These are phyloP conservation scores for Thecocarcelia acutangulata DNA, from an alignment of 2,888 invertebrate species.

Conservation along the genomic window DNA sequence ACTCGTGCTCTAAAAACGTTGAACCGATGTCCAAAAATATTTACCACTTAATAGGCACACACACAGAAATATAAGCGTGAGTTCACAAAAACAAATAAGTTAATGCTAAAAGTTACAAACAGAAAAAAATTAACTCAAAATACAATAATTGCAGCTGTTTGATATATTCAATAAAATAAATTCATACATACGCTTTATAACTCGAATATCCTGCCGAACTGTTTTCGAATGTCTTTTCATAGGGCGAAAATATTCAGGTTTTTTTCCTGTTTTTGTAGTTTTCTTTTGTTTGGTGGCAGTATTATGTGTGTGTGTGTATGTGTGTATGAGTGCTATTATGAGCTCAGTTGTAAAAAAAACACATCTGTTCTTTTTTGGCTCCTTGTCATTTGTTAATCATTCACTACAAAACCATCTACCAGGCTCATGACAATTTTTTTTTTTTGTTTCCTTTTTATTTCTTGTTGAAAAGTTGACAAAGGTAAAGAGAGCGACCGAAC, in stretches of 20 bases:
- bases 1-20: constrained; percentile 17
- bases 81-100: constrained; percentile 27
- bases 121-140: constrained; percentile 25
- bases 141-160: constrained; percentile 64
- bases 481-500: constrained; percentile 43
- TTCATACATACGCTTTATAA: constrained; percentile 39
- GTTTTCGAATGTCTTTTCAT: constrained; percentile 20
- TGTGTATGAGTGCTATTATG: constrained; percentile 13
- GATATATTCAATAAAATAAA: constrained; percentile 47
- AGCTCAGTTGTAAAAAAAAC: constrained; percentile 12
- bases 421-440: constrained; percentile 44
- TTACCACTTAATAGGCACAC: constrained; percentile 27
- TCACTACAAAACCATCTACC: constrained; percentile 3
- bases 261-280: constrained; percentile 8
- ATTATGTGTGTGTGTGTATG: constrained; percentile 2
- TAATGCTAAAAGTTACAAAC: constrained; percentile 2
- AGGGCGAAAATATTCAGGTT: constrained; percentile 52
- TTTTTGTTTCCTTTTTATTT: constrained; percentile 11
- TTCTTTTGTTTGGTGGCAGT: neutral
- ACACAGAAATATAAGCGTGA: constrained; percentile 9
- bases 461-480: constrained; percentile 49
- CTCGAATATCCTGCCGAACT: constrained; percentile 59
- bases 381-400: constrained; percentile 21
- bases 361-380: constrained; percentile 63
- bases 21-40: constrained; percentile 20